Conservation (phyloP, 1,140 invertebrate genomes). For the Drosophila pruinosa region DNA sequence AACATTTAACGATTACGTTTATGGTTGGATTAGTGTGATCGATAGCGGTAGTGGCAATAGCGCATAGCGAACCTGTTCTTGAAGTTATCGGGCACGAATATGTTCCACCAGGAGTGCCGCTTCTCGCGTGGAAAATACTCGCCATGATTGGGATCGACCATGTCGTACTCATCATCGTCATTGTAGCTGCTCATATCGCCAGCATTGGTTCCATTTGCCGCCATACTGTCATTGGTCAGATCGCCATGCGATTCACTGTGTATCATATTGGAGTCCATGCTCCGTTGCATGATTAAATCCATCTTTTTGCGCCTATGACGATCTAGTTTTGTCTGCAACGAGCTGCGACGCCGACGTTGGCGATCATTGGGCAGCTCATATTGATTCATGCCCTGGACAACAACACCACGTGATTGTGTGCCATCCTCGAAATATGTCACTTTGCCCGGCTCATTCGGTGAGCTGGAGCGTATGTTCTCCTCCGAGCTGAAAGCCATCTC, state of each 20-base stretch:
- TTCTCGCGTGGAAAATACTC: slow-evolving; percentile 86
- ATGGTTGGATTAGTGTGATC: slow-evolving; percentile 22
- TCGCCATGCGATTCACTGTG: slow-evolving; percentile 69
- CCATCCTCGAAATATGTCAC: slow-evolving; percentile 77
- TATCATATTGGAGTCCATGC: slow-evolving; percentile 57
- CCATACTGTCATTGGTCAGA: slow-evolving; percentile 72
- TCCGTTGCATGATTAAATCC: slow-evolving; percentile 83
- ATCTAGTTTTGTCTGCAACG: slow-evolving; percentile 89
- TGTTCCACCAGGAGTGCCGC: slow-evolving; percentile 93
- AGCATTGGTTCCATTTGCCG: slow-evolving; percentile 24
- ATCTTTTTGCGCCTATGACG: slow-evolving; percentile 87
- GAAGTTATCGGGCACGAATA: slow-evolving; percentile 89
- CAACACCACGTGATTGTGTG: slow-evolving; percentile 51
- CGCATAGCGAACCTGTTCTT: slow-evolving; percentile 85
- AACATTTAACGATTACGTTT: slow-evolving; percentile 49
- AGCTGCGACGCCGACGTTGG: slow-evolving; percentile 86
- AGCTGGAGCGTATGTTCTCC: slow-evolving; percentile 75
- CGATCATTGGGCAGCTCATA: slow-evolving; percentile 69
- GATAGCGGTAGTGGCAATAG: slow-evolving; percentile 22
- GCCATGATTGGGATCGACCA: slow-evolving; percentile 68
- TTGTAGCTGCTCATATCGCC: slow-evolving; percentile 42
- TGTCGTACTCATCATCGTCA: slow-evolving; percentile 60
- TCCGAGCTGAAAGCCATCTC: slow-evolving; percentile 77
- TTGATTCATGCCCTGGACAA: slow-evolving; percentile 68
- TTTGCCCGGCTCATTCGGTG: slow-evolving; percentile 76